Evolutionary conservation across 37 sponge, comb jelly and placozoan genomes (phyloP), one percentile per base, ranked within the genome.

Genomic region (Tethya wilhelma): DNA sequence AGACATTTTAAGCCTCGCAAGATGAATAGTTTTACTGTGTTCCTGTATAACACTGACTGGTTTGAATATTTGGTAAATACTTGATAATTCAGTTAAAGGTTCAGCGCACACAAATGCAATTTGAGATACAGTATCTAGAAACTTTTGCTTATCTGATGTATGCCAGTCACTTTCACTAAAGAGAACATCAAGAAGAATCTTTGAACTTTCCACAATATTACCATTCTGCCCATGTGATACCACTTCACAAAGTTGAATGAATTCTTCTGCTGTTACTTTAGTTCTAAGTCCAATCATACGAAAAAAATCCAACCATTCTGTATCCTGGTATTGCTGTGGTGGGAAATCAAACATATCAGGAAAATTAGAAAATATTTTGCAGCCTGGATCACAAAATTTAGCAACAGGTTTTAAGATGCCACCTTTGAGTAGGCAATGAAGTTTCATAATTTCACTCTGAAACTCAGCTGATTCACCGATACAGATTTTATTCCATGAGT

Each of bases 71-170:
- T 49, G 32, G 9, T 12, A 44, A 26, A 79, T 79, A 67, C 79
- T 66, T 1, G 34, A 19, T 2, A 79, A 43, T 12, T n/a, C 20
- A 11, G 2, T 2, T 56, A 79, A 23, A 9, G 19, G 11, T 3
- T 59, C 68, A 42, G 56, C 31, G 23, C 45, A 49, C 22, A 79
- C 79, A 66, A 79, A 79, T 23, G 45, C 56, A 42, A 79, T 79
- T 2, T 66, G n/a, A 33, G 67, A 42, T 28, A 79, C 28, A 34
- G 39, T 22, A 0, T 17, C 14, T 31, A 79, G 43, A 9, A 66
- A 65, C 37, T 3, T 1, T 39, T n/a, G 11, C 1, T 64, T 7
- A 30, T 66, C 67, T n/a, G n/a, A n/a, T n/a, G n/a, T n/a, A 46
- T 49, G 53, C 67, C 66, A 65, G 25, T 66, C 34, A 5, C 0